These are phyloP conservation scores for Machimus atricapillus DNA, from an alignment of 2,888 invertebrate genomes.

Conservation along the genomic window DNA sequence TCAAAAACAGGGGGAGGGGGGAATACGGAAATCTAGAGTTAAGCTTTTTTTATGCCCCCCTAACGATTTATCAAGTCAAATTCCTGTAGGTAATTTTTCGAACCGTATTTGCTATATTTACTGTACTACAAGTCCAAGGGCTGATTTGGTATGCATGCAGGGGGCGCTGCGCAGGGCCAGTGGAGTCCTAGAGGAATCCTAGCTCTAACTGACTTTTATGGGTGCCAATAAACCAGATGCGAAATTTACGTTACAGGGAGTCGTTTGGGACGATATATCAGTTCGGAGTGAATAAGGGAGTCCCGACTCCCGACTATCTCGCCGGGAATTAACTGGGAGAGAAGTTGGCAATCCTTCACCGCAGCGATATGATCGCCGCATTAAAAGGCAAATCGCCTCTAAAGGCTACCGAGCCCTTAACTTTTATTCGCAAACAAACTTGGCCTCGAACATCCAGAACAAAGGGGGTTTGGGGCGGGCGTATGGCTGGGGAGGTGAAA, in stretches of 20 bases:
- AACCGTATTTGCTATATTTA: no score
- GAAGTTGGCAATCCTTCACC: constrained; percentile 21
- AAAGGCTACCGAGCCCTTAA: not conserved
- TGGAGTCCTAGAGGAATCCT: not conserved
- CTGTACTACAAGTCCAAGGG: not conserved
- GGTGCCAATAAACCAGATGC: constrained; percentile 39
- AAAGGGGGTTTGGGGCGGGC: not conserved
- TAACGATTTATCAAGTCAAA: no score
- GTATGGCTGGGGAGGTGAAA: not conserved
- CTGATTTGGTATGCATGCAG: not conserved
- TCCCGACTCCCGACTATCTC: not conserved
- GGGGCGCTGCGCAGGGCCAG: not conserved
- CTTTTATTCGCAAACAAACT: constrained; percentile 13
- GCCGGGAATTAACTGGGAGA: not conserved
- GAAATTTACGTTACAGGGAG: constrained; percentile 33
- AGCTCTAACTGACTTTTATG: constrained; percentile 37
- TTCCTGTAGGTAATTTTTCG: no score
- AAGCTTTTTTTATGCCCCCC: no score
- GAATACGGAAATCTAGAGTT: no score
- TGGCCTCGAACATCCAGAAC: not conserved
- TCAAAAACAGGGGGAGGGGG: no score
- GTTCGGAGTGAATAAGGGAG: constrained; percentile 21
- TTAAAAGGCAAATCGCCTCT: constrained; percentile 21
- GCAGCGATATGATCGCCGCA: constrained; percentile 21
- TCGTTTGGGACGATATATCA: constrained; percentile 25